Base-by-base conservation (phyloP, 1,140 invertebrate species). In the Drosophila takahashii region DNA sequence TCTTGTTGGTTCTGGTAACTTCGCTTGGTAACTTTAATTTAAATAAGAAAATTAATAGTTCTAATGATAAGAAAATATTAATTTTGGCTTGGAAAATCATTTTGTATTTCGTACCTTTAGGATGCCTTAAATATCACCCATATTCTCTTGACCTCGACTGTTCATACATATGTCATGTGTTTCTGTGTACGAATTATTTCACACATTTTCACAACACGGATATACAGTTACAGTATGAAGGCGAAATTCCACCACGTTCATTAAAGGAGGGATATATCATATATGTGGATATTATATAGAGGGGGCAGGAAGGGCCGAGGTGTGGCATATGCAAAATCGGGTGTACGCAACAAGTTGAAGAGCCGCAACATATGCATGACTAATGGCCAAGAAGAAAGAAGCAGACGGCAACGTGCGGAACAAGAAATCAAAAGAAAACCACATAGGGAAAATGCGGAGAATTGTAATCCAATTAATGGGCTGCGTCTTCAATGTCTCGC, bases 391-490 rank as follows among this genome's bases (percentile, higher is more conserved):
- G 27, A 42, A 64, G 50, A 70, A 54, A 64, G 47, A 60, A 50
- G 48, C 67, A 67, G 41, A 70, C 48, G 61, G 42, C 79, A 83
- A 75, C 58, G 67, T 78, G 78, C 48, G 56, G 41, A 60, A 81
- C 41, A 41, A 52, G 18, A 39, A 76, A 44, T 44, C 18, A 50
- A 60, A 27, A 37, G 76, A 59, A 39, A 71, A 51, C 45, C 48
- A 36, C 50, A 39, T 42, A 62, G 69, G 69, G 52, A 66, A 66
- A 76, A 66, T 52, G 73, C 72, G 53, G 36, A 76, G 67, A 71
- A 71, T 86, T 86, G 67, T 87, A 85, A 85, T 85, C 83, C 81
- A 85, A 85, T 85, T 85, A 87, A 74, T 87, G 74, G 58, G 34
- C 50, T 60, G 66, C 74, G 45, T 51, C 69, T 71, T 73, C 76